A percentile compares a stretch with the other conserved stretches of the same genome.
These are phyloP conservation scores for Alcedo quadribrachys DNA, from an alignment of 2,797 vertebrate genomes.

Conservation along the genomic window DNA sequence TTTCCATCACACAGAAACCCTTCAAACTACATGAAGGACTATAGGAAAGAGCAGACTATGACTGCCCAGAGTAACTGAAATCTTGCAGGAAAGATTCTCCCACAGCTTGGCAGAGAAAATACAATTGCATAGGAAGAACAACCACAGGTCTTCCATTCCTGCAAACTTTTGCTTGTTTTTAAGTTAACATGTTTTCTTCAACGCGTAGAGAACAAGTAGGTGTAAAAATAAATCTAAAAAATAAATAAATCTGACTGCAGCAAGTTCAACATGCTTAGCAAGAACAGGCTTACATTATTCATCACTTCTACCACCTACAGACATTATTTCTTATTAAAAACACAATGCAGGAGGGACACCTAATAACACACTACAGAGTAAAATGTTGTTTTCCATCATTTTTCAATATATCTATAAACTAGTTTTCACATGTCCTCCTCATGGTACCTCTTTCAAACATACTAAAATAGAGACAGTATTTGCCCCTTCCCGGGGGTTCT, in stretches of 20 bases:
- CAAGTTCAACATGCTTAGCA: neutral
- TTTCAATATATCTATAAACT: neutral
- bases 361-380: slow-evolving; percentile 3
- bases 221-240: neutral
- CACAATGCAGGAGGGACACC: neutral
- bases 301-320: slow-evolving; percentile 22
- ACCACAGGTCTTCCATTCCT: neutral
- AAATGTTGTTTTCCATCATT: neutral
- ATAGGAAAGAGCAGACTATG: neutral
- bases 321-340: neutral
- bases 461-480: neutral
- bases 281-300: slow-evolving; percentile 1
- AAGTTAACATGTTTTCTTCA: neutral
- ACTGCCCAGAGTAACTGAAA: neutral
- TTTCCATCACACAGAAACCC: neutral
- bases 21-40: neutral
- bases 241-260: neutral
- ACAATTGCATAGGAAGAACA: neutral
- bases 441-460: neutral
- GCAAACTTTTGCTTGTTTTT: neutral
- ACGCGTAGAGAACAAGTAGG: neutral
- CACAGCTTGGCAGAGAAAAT: neutral
- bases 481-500: neutral
- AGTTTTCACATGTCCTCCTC: neutral
- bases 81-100: neutral